Conservation (phyloP, 2,888 invertebrate species). For the Athalia cordata region DNA sequence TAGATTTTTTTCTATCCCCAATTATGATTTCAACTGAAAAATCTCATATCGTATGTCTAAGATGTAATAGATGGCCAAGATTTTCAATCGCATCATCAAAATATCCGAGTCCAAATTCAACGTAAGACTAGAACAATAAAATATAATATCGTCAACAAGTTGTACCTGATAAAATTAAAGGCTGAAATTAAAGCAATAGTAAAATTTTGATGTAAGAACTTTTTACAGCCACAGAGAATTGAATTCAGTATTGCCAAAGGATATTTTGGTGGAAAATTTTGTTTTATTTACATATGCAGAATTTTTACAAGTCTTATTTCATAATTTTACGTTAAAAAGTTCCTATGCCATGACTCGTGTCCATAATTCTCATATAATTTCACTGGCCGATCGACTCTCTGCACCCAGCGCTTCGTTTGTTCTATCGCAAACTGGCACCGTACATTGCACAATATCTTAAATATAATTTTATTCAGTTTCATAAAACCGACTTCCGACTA, state of each 20-base stretch:
- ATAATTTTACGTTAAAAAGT: neutral
- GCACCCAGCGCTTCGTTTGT: neutral
- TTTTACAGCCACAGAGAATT: neutral
- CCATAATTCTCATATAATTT: neutral
- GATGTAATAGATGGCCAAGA: neutral
- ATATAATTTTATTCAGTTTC: neutral
- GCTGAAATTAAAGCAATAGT: neutral
- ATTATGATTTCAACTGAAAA: constrained; percentile 64
- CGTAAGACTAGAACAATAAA: no score
- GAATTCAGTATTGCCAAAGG: no score
- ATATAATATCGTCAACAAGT: no score
- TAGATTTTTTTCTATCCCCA: constrained; percentile 72
- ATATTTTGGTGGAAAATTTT: no score
- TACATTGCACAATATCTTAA: constrained; percentile 15
- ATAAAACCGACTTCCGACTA: neutral
- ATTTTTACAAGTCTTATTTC: no score
- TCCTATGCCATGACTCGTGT: neutral
- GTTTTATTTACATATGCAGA: no score
- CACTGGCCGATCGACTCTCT: neutral
- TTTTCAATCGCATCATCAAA: neutral
- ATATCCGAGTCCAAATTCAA: no score
- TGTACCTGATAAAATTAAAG: neutral
- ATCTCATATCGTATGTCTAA: neutral
- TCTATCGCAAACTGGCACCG: constrained; percentile 20
- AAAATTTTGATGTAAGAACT: neutral